Conservation (phyloP, 2,113 vertebrate genomes). For the Bothrops jararaca region DNA sequence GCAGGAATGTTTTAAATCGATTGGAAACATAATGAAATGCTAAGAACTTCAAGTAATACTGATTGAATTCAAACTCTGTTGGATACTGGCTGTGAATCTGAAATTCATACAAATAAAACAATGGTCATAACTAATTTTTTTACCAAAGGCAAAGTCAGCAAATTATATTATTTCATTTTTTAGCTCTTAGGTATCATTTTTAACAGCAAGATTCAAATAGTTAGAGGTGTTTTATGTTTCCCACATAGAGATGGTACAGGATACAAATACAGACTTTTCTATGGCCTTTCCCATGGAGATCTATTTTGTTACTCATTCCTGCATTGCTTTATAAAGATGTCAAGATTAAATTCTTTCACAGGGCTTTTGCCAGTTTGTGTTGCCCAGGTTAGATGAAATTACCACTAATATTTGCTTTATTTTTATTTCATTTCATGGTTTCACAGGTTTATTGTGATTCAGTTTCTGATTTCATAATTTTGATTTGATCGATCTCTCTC, state of each 20-base stretch:
- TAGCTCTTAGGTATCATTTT: background rate
- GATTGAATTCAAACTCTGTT: slow-evolving; percentile 97
- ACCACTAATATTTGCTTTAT: background rate
- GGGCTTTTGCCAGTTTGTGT: background rate
- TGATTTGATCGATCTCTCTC: background rate
- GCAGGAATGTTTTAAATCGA: slow-evolving; percentile 96
- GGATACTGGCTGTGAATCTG: slow-evolving; percentile 93
- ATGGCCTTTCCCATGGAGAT: background rate
- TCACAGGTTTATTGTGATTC: background rate
- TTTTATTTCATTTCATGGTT: background rate
- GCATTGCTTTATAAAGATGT: background rate
- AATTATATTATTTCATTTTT: background rate
- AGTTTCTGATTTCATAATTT: background rate
- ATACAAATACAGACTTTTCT: background rate
- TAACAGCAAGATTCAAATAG: background rate
- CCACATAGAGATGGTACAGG: background rate
- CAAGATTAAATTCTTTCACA: background rate
- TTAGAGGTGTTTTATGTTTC: background rate
- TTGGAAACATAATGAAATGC: slow-evolving; percentile 97
- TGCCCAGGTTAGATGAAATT: background rate
- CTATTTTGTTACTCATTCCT: background rate
- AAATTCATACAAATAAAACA: slow-evolving; percentile 45
- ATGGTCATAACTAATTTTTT: slow-evolving; percentile 14
- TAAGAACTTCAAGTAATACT: slow-evolving; percentile 96
- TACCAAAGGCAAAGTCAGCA: background rate